Evolutionary conservation across 1,140 invertebrate species (phyloP).

Genomic region (Drosophila setifemur): DNA sequence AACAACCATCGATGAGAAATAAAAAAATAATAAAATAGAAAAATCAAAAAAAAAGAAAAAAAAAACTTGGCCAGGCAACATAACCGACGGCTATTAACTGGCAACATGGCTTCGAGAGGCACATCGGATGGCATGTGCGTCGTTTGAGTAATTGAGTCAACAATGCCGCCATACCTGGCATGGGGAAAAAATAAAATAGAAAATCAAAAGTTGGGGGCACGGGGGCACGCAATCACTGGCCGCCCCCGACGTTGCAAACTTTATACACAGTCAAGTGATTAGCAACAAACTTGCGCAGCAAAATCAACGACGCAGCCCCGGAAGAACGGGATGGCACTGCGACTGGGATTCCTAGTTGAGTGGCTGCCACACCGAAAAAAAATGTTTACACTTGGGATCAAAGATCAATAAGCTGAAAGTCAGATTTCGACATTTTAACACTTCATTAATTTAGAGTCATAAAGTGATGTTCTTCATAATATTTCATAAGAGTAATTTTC

Average conservation of each 20-base stretch:
- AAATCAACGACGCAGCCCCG: slow-evolving; percentile 68
- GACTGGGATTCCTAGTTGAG: slow-evolving; percentile 3
- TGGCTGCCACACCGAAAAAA: neutral
- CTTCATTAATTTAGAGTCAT: too few species aligned
- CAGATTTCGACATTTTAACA: too few species aligned
- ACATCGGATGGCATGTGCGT: slow-evolving; percentile 40
- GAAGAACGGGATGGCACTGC: slow-evolving; percentile 44
- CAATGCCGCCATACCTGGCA: slow-evolving; percentile 46
- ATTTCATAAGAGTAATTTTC: too few species aligned
- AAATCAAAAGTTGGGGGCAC: neutral
- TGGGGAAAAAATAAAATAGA: neutral
- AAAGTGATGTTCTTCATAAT: too few species aligned
- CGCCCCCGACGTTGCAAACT: slow-evolving; percentile 60
- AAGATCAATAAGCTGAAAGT: too few species aligned
- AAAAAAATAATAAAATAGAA: neutral
- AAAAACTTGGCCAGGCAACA: slow-evolving; percentile 28
- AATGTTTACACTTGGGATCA: neutral
- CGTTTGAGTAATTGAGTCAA: slow-evolving; percentile 75
- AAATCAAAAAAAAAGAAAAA: slow-evolving; percentile 2
- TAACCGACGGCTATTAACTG: slow-evolving; percentile 59
- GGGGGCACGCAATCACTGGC: slow-evolving; percentile 64
- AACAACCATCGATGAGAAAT: neutral
- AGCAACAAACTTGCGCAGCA: slow-evolving; percentile 74
- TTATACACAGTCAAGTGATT: slow-evolving; percentile 73
- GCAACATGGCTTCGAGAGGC: slow-evolving; percentile 36